Conservation (phyloP, 2,113 vertebrate species). For the Solenodon paradoxus region DNA sequence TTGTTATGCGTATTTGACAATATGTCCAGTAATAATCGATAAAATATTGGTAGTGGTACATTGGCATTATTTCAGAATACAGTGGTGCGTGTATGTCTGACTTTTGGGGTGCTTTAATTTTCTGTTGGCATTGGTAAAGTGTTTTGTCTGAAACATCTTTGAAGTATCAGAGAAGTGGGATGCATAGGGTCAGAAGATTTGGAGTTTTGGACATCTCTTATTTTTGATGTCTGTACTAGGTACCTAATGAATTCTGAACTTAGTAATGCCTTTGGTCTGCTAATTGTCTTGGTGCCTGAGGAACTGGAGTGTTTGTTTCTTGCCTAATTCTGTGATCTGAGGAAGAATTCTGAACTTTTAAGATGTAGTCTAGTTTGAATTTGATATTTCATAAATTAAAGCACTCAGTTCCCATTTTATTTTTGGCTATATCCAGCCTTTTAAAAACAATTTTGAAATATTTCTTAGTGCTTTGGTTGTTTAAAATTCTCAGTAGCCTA, state of each 20-base stretch:
- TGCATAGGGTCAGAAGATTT: background rate
- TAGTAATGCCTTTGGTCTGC: background rate
- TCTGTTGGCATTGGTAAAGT: background rate
- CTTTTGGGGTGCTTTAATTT: background rate
- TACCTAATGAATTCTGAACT: background rate
- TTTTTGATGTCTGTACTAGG: background rate
- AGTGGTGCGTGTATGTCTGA: background rate
- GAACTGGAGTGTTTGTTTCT: background rate
- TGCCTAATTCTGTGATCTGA: background rate
- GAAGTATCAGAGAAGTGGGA: background rate
- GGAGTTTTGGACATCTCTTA: background rate
- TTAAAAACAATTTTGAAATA: background rate
- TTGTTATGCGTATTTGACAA: background rate
- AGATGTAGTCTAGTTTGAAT: background rate
- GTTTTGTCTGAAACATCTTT: background rate
- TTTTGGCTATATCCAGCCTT: background rate
- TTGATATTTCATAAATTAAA: background rate
- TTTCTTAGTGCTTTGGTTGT: background rate
- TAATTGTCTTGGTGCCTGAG: background rate
- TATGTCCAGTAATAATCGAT: background rate
- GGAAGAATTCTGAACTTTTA: background rate
- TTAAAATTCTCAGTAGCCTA: background rate
- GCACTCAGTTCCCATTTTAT: background rate
- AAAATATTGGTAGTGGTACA: background rate
- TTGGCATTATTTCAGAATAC: background rate